Conservation (phyloP, 2,113 vertebrate genomes). For the Pyxicephalus adspersus region DNA sequence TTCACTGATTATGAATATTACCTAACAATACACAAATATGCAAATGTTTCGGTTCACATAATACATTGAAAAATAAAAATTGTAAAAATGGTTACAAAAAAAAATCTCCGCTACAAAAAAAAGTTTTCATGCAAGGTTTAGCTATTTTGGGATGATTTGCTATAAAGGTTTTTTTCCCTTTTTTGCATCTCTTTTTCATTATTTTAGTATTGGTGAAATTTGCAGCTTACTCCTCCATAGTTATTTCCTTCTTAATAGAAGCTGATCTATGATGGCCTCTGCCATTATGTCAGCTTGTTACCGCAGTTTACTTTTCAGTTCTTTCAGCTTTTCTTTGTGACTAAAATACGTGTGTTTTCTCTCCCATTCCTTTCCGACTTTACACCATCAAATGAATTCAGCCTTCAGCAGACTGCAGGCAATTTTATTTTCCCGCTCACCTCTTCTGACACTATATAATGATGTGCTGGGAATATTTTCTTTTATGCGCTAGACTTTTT, state of each 20-base stretch:
- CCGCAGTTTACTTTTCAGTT: neutral
- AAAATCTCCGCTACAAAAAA: too few species aligned
- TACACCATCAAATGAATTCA: constrained; percentile 42
- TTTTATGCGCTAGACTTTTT: constrained; percentile 16
- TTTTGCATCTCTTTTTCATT: neutral
- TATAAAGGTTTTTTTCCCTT: too few species aligned
- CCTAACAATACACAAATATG: too few species aligned
- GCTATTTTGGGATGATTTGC: neutral
- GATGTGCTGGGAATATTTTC: constrained; percentile 28
- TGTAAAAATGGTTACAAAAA: too few species aligned
- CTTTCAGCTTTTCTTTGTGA: constrained; percentile 2
- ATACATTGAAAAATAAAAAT: too few species aligned
- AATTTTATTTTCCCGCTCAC: constrained; percentile 44
- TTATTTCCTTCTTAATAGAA: constrained; percentile 12
- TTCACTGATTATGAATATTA: too few species aligned
- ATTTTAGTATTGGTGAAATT: neutral
- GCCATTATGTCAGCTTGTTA: constrained; percentile 12
- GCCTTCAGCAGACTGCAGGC: constrained; percentile 44
- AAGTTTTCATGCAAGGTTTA: too few species aligned
- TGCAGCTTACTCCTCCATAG: neutral
- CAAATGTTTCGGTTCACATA: too few species aligned
- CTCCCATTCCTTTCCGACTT: constrained; percentile 18
- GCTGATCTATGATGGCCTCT: constrained; percentile 1
- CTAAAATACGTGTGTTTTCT: neutral
- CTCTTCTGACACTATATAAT: constrained; percentile 46